These are phyloP conservation scores for Spongilla lacustris DNA, from an alignment of 37 sponge, comb jelly and placozoan species.

Conservation along the genomic window DNA sequence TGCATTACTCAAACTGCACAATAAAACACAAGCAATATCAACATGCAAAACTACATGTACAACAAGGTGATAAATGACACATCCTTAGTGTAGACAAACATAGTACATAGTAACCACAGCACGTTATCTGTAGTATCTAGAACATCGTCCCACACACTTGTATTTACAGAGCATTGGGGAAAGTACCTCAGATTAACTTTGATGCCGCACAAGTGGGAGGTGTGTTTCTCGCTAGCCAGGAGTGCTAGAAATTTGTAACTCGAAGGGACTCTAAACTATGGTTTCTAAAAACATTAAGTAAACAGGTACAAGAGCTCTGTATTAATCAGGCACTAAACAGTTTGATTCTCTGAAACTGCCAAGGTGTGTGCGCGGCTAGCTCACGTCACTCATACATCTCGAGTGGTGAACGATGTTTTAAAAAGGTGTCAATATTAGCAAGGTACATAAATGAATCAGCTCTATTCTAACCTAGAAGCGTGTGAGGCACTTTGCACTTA, in stretches of 20 bases:
- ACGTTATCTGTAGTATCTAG: neutral
- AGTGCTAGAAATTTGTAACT: neutral
- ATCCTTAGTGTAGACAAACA: no score
- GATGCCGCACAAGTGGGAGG: neutral
- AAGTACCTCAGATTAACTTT: neutral
- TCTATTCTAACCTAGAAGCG: neutral
- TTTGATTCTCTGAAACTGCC: no score
- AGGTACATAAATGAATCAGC: neutral
- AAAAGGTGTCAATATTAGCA: neutral
- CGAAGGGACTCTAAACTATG: neutral
- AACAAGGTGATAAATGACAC: no score
- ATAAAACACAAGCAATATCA: neutral
- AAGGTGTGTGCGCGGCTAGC: neutral
- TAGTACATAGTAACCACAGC: neutral
- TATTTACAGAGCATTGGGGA: neutral
- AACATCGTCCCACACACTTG: neutral
- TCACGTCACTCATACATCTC: neutral
- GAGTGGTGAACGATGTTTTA: neutral
- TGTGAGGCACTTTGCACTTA: neutral
- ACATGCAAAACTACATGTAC: neutral
- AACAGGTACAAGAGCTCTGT: neutral
- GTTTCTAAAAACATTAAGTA: neutral
- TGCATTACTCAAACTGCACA: constrained; percentile 44
- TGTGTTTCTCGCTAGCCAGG: neutral
- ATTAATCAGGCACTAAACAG: no score